Conservation (phyloP, 2,113 vertebrate species). For the Coptodon rendalli region DNA sequence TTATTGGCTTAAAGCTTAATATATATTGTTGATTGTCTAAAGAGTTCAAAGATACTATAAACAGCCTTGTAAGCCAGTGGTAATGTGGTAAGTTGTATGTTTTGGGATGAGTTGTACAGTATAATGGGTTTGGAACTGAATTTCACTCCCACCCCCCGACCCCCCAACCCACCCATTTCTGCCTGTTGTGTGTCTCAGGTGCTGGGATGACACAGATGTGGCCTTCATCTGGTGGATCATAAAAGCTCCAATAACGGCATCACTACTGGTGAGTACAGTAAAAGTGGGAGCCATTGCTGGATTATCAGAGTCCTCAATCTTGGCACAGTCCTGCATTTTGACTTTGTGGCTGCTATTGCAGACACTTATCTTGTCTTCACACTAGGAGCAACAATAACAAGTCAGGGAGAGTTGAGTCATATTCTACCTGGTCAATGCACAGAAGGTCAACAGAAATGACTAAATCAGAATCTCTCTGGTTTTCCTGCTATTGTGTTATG, state of each 20-base stretch:
- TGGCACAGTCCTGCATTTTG: background rate
- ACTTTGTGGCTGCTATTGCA: background rate
- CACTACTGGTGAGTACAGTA: conserved; percentile 67
- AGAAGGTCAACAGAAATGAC: background rate
- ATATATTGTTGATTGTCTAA: background rate
- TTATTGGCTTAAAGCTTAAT: background rate
- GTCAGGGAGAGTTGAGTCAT: background rate
- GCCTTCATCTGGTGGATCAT: conserved; percentile 75
- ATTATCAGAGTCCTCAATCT: background rate
- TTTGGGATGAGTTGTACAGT: background rate
- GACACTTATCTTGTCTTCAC: background rate
- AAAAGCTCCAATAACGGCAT: conserved; percentile 70
- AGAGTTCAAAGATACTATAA: background rate
- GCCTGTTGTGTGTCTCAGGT: conserved; percentile 45
- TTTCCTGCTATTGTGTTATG: background rate
- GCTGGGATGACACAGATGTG: conserved; percentile 76
- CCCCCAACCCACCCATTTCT: background rate
- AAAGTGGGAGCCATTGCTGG: background rate
- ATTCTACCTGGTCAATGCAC: background rate
- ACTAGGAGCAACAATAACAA: background rate
- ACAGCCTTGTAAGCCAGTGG: background rate
- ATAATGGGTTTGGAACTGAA: background rate
- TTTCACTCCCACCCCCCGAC: background rate
- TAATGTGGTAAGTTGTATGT: background rate
- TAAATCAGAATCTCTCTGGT: background rate